These are phyloP conservation scores for Enteromius viviparus DNA, from an alignment of 2,797 vertebrate genomes.

Conservation along the genomic window DNA sequence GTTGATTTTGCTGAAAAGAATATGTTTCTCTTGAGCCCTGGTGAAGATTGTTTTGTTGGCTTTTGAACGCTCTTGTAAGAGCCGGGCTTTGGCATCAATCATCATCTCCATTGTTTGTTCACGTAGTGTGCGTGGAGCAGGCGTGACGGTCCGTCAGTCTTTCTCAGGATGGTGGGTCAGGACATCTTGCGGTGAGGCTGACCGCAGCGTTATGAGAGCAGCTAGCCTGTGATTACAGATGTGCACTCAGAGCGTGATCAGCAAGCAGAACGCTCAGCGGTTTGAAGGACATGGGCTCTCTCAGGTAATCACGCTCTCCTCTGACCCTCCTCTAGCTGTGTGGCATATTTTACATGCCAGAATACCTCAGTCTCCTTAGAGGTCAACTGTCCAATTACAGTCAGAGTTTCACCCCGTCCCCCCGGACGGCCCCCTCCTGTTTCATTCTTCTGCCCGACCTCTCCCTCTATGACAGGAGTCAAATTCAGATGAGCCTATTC, in stretches of 20 bases:
- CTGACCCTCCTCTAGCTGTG: slow-evolving; percentile 45
- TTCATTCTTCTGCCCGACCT: slow-evolving; percentile 36
- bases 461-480: slow-evolving; percentile 27
- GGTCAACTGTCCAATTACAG: slow-evolving; percentile 54
- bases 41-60: neutral
- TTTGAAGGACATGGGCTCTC: slow-evolving; percentile 50
- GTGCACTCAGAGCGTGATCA: neutral
- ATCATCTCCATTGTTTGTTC: slow-evolving; percentile 1
- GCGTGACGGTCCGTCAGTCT: slow-evolving; percentile 27
- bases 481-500: slow-evolving; percentile 41
- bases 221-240: slow-evolving; percentile 41
- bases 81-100: slow-evolving; percentile 17
- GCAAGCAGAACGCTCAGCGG: slow-evolving; percentile 22
- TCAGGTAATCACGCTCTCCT: slow-evolving; percentile 48
- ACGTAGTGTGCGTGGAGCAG: neutral
- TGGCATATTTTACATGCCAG: slow-evolving; percentile 53
- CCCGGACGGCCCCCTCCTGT: slow-evolving; percentile 14
- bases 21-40: neutral
- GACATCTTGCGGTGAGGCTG: neutral
- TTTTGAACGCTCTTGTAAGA: neutral
- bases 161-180: neutral
- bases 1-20: neutral
- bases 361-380: slow-evolving; percentile 44
- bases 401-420: slow-evolving; percentile 39
- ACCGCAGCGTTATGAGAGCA: neutral